phyloP scores from a whole-genome alignment of 2,888 invertebrate genomes.

The Cordilura impudica region DNA sequence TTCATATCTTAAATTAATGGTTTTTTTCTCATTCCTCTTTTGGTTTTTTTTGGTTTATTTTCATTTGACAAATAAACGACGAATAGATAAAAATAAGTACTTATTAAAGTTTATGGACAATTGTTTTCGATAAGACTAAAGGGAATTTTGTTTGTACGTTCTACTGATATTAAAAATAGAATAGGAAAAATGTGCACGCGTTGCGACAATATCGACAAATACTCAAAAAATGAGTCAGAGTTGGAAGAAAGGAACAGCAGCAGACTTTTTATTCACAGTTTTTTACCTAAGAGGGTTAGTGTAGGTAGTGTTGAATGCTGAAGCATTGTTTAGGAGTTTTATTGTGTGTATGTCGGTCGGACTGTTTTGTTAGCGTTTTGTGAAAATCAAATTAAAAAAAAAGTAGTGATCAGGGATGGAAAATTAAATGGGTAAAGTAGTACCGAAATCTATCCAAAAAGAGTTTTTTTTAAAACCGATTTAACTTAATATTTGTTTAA shows the following conservation, averaged over 20 bases:
- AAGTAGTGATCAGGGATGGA: background rate
- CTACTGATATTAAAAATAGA: background rate
- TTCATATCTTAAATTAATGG: background rate
- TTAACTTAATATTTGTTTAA: too few relatives aligned
- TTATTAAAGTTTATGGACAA: background rate
- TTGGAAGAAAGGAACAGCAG: background rate
- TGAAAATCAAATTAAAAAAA: background rate
- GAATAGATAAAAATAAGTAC: background rate
- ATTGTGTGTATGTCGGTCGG: background rate
- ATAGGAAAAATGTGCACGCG: background rate
- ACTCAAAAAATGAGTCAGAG: constrained; percentile 4
- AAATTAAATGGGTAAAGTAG: too few relatives aligned
- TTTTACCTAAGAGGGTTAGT: constrained; percentile 1
- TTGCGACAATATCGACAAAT: background rate
- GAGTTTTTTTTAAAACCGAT: too few relatives aligned
- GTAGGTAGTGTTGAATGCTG: constrained; percentile 7
- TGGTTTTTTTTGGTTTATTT: background rate
- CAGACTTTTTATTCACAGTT: background rate
- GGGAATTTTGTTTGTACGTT: background rate
- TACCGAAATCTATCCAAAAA: too few relatives aligned
- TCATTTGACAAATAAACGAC: background rate
- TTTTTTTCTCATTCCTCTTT: background rate
- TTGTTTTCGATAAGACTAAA: background rate
- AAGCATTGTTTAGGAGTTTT: constrained; percentile 13
- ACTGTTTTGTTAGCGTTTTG: background rate